These are phyloP conservation scores for Strigops habroptila DNA, from an alignment of 2,113 vertebrate species.

Conservation along the genomic window DNA sequence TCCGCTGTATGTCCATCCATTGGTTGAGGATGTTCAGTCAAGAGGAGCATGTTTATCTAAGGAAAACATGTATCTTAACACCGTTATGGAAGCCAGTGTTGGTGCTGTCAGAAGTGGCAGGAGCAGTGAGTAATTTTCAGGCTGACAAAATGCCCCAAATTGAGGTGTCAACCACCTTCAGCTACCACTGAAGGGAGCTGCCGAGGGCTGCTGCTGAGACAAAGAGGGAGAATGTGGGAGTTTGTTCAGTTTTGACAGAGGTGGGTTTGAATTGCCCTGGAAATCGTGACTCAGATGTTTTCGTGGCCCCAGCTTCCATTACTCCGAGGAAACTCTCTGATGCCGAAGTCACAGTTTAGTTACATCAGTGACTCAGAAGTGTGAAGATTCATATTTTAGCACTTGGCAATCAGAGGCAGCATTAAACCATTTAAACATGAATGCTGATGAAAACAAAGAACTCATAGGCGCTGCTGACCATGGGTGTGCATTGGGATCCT, in stretches of 20 bases:
- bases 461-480: conserved; percentile 71
- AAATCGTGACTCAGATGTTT: conserved; percentile 86
- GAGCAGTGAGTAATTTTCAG: not conserved
- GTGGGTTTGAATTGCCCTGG: conserved; percentile 83
- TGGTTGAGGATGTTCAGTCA: not conserved
- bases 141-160: conserved; percentile 15
- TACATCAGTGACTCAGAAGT: conserved; percentile 94
- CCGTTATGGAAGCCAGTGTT: not conserved
- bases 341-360: conserved; percentile 86
- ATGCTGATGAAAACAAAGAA: conserved; percentile 74
- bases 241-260: conserved; percentile 76
- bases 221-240: conserved; percentile 34
- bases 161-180: not conserved
- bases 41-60: not conserved
- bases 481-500: conserved; percentile 70
- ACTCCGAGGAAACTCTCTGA: conserved; percentile 86
- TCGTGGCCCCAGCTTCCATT: conserved; percentile 75
- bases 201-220: not conserved
- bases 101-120: not conserved
- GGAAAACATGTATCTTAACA: not conserved
- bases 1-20: not conserved
- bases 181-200: not conserved
- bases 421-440: conserved; percentile 83
- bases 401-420: conserved; percentile 82
- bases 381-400: conserved; percentile 97